These are phyloP conservation scores for Xerus rutilus DNA, from an alignment of 2,797 vertebrate species.

Conservation along the genomic window DNA sequence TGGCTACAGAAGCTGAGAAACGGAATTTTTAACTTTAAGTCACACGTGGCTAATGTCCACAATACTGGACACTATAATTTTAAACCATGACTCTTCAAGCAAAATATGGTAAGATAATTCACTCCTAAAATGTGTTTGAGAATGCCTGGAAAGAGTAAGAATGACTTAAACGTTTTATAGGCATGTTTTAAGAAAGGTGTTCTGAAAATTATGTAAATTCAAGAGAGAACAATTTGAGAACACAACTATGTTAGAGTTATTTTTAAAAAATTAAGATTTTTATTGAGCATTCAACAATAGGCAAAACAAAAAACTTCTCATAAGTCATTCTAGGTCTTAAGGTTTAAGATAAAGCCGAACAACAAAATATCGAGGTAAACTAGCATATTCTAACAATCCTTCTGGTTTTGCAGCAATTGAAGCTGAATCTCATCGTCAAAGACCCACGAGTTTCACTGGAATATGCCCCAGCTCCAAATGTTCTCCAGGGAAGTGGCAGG, in stretches of 20 bases:
- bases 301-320: not conserved
- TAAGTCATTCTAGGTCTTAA: not conserved
- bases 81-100: not conserved
- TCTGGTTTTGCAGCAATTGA: not conserved
- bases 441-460: not conserved
- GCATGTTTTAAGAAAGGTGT: not conserved
- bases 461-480: not conserved
- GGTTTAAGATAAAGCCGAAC: not conserved
- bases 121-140: not conserved
- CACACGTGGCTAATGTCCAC: not conserved
- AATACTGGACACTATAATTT: not conserved
- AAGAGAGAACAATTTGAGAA: not conserved
- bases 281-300: not conserved
- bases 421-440: not conserved
- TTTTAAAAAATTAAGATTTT: not conserved
- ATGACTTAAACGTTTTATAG: not conserved
- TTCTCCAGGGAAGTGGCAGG: not conserved
- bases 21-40: not conserved
- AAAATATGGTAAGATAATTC: slow-evolving; percentile 9
- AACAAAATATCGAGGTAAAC: not conserved
- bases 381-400: not conserved
- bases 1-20: not conserved
- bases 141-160: not conserved
- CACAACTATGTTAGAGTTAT: not conserved
- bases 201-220: not conserved